A percentile compares a stretch with the other conserved stretches of the same genome.
phyloP scores from a whole-genome alignment of 2,797 vertebrate genomes.

The Dallia pectoralis region DNA sequence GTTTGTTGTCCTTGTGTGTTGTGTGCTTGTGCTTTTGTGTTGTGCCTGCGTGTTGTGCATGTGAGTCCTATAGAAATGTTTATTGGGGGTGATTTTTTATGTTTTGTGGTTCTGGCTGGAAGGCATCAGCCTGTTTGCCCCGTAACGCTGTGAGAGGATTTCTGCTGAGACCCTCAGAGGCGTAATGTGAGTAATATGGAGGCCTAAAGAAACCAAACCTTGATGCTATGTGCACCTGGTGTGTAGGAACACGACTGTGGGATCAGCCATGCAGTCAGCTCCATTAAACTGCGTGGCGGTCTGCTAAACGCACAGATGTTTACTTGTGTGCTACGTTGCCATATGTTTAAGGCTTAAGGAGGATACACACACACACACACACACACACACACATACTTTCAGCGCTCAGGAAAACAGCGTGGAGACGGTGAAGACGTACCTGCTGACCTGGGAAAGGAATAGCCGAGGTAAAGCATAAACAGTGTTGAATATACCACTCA shows the following conservation, averaged over 20 bases:
- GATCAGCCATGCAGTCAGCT: constrained; percentile 49
- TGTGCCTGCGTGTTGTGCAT: not conserved
- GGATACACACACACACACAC: not conserved
- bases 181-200: not conserved
- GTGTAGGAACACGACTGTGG: constrained; percentile 20
- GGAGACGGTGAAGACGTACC: not conserved
- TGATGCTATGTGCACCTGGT: not conserved
- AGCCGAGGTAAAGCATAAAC: not conserved
- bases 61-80: not conserved
- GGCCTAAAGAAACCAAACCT: not conserved
- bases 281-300: constrained; percentile 39
- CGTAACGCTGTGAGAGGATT: not conserved
- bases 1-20: not conserved
- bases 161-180: constrained; percentile 1
- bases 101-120: not conserved
- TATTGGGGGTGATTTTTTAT: too few species aligned
- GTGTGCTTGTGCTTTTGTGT: not conserved
- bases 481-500: not conserved
- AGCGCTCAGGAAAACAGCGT: not conserved
- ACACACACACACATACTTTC: not conserved
- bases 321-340: constrained; percentile 38
- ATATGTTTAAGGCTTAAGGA: constrained; percentile 41
- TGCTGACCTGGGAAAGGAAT: not conserved
- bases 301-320: constrained; percentile 51
- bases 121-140: constrained; percentile 6